A percentile compares a stretch with the other conserved stretches of the same genome.
Evolutionary conservation across 2,797 vertebrate species (phyloP).

Genomic region (Schizothorax lantsangensis): DNA sequence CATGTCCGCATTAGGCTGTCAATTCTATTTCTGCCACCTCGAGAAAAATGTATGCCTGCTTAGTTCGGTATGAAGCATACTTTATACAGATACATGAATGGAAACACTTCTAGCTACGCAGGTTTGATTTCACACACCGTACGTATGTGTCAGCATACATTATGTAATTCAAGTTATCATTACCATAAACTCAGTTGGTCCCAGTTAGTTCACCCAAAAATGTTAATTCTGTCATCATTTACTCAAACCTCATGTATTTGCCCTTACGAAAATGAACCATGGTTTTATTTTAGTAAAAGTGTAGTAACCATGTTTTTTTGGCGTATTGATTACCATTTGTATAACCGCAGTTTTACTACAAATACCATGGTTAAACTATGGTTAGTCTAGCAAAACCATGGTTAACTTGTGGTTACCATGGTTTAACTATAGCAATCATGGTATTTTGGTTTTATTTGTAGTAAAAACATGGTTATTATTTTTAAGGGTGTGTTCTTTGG

Average conservation of each 20-base stretch:
- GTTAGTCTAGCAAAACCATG: no score
- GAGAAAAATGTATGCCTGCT: not conserved
- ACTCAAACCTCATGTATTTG: not conserved
- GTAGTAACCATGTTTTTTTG: no score
- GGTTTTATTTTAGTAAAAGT: no score
- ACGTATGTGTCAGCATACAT: not conserved
- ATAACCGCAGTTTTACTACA: no score
- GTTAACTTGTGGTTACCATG: no score
- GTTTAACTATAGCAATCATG: no score
- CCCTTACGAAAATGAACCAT: no score
- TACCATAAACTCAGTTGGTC: not conserved
- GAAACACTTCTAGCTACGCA: not conserved
- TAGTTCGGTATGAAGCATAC: not conserved
- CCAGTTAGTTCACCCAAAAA: not conserved
- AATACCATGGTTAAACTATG: no score
- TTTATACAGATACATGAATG: not conserved
- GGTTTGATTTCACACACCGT: not conserved
- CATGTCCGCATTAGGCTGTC: slow-evolving; percentile 74
- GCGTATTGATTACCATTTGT: no score
- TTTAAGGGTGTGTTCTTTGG: not conserved
- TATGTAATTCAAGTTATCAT: not conserved
- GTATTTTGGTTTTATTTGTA: no score
- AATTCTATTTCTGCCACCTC: slow-evolving; percentile 66
- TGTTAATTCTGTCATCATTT: not conserved
- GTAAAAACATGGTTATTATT: no score